Evolutionary conservation across 2,113 vertebrate genomes (phyloP).

Genomic region (Alligator sinensis): DNA sequence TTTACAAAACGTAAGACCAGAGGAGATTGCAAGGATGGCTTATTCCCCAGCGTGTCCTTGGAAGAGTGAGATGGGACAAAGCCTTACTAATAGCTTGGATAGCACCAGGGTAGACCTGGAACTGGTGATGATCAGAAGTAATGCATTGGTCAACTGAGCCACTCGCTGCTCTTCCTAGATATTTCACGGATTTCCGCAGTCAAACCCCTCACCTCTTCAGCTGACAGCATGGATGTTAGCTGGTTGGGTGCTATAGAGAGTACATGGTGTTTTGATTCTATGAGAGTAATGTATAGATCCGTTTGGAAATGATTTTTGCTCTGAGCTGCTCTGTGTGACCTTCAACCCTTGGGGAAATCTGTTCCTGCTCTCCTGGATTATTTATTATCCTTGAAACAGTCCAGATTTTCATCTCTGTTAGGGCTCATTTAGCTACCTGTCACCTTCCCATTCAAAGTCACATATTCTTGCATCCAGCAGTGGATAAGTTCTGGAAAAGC

Average conservation of each 20-base stretch:
- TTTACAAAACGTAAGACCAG: background rate
- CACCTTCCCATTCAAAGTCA: constrained; percentile 4
- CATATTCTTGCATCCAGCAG: background rate
- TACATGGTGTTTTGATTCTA: background rate
- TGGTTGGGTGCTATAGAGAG: background rate
- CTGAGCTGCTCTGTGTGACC: constrained; percentile 53
- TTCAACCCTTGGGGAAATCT: constrained; percentile 67
- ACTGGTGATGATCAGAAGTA: background rate
- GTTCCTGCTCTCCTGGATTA: constrained; percentile 44
- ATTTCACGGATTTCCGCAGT: background rate
- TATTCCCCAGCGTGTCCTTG: background rate
- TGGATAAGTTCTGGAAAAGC: background rate
- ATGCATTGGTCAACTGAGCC: background rate
- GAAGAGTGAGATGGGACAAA: background rate
- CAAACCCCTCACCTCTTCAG: background rate
- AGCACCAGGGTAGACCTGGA: background rate
- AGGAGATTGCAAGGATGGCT: background rate
- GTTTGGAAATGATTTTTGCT: constrained; percentile 63
- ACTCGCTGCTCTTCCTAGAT: background rate
- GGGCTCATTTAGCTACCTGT: constrained; percentile 34
- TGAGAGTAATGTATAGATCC: constrained; percentile 62
- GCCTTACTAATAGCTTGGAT: background rate
- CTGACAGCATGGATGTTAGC: background rate
- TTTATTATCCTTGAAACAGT: constrained; percentile 68
- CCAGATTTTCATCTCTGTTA: constrained; percentile 45